These are phyloP conservation scores for Oxycera nigricornis DNA, from an alignment of 2,888 invertebrate genomes.

Conservation along the genomic window DNA sequence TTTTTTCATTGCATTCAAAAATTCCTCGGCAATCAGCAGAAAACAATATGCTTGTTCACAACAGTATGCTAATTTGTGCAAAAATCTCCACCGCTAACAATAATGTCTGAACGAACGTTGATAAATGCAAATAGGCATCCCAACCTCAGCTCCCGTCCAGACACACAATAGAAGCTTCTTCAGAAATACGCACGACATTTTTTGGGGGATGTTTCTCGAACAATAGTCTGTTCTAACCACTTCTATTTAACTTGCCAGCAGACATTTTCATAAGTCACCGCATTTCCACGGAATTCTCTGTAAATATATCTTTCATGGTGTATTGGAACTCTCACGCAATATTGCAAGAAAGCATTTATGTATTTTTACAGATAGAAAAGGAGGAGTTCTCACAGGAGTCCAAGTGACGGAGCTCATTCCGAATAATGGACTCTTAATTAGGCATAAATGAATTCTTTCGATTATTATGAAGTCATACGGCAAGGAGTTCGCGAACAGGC, in stretches of 20 bases:
- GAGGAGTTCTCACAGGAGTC: neutral
- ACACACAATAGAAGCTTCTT: neutral
- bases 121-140: slow-evolving; percentile 1
- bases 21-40: neutral
- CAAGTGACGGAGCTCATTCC: neutral
- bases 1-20: neutral
- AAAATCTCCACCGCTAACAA: neutral
- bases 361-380: neutral
- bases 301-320: neutral
- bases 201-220: neutral
- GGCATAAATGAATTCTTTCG: slow-evolving; percentile 24
- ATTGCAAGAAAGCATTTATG: too few species aligned
- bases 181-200: neutral
- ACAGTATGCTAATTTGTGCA: neutral
- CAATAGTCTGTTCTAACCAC: neutral
- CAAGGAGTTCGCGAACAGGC: neutral
- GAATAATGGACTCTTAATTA: slow-evolving; percentile 16
- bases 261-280: neutral
- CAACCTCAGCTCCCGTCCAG: neutral
- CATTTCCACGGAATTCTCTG: neutral
- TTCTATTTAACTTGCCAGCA: neutral
- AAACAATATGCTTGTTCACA: slow-evolving; percentile 5
- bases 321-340: neutral
- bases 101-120: neutral
- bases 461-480: slow-evolving; percentile 11